Percentiles rank a stretch among this genome's conserved stretches.
phyloP scores from a whole-genome alignment of 1,140 invertebrate species.

The Sitodiplosis mosellana region DNA sequence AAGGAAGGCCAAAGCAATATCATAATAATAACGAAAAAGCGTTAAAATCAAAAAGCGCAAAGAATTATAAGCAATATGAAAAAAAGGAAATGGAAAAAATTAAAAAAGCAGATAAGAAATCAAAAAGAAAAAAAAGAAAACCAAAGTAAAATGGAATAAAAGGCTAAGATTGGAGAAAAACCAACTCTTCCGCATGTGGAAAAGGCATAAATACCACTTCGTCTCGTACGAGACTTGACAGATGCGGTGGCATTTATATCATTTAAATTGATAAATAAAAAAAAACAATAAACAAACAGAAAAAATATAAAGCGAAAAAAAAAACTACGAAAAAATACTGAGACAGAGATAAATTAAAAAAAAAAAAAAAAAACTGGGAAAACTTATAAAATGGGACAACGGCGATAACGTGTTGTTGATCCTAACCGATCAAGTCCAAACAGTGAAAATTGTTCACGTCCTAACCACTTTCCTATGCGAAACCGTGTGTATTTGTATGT shows the following conservation, averaged over 20 bases:
- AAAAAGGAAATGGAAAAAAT: neutral
- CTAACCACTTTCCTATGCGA: too few relatives aligned
- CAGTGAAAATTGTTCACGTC: neutral
- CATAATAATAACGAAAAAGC: too few relatives aligned
- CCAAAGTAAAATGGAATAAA: neutral
- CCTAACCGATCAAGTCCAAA: too few relatives aligned
- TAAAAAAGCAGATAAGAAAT: constrained; percentile 1
- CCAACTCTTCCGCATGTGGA: too few relatives aligned
- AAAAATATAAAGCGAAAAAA: neutral
- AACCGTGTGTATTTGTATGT: too few relatives aligned
- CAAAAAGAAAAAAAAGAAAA: neutral
- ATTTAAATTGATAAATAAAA: constrained; percentile 1
- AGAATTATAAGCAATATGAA: neutral
- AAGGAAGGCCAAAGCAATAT: too few relatives aligned
- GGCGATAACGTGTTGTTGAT: too few relatives aligned
- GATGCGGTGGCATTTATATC: too few relatives aligned
- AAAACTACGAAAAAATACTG: neutral
- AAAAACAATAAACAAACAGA: neutral
- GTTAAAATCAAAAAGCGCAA: neutral
- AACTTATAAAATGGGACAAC: too few relatives aligned
- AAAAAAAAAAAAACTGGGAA: constrained; percentile 24
- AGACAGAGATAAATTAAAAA: constrained; percentile 18
- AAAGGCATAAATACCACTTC: too few relatives aligned
- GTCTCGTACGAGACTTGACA: too few relatives aligned
- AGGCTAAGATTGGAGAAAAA: neutral